phyloP scores from a whole-genome alignment of 2,113 vertebrate species.

The Myiopsitta monachus region DNA sequence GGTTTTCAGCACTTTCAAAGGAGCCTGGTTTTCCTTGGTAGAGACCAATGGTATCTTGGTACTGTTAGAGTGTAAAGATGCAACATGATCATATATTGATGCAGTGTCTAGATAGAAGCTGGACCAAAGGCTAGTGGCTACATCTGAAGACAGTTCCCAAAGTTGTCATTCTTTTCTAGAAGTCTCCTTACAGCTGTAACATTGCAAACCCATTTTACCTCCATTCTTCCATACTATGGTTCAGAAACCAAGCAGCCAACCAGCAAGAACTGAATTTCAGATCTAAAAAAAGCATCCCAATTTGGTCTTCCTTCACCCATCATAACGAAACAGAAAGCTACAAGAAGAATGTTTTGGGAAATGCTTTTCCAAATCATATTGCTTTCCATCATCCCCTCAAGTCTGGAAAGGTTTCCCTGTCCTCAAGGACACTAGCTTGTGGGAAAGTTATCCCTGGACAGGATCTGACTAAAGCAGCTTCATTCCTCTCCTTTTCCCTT shows the following conservation, averaged over 20 bases:
- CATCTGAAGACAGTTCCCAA: background rate
- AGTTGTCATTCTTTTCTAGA: background rate
- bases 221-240: background rate
- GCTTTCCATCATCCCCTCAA: background rate
- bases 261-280: background rate
- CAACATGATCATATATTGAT: background rate
- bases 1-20: background rate
- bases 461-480: background rate
- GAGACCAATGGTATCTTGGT: background rate
- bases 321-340: background rate
- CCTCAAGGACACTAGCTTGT: background rate
- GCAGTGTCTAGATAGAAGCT: background rate
- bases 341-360: background rate
- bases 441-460: background rate
- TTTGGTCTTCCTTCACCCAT: background rate
- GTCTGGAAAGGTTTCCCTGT: background rate
- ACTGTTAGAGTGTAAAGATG: background rate
- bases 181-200: background rate
- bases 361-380: background rate
- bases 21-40: background rate
- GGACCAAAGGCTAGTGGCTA: background rate
- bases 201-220: background rate
- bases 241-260: background rate
- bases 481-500: slow-evolving; percentile 9
- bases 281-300: background rate